These are phyloP conservation scores for Turritopsis rubra DNA, from an alignment of 30 jellyfish, hydroid and myxozoan genomes.

Conservation along the genomic window DNA sequence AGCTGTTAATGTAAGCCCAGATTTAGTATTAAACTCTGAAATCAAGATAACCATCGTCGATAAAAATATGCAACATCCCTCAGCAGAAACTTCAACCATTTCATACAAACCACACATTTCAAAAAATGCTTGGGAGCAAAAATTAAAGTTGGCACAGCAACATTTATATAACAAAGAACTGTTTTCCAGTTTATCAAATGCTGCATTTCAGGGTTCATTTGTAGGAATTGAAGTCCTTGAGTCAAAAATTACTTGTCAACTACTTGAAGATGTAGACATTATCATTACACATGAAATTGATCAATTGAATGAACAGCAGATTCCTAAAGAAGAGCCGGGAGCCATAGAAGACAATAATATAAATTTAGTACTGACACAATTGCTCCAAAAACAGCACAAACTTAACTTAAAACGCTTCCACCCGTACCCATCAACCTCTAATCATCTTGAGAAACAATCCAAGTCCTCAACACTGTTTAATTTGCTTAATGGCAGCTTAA, in stretches of 20 bases:
- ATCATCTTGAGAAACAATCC: constrained; percentile 10
- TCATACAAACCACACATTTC: background rate
- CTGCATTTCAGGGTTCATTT: constrained; percentile 30
- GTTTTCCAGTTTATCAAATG: constrained; percentile 32
- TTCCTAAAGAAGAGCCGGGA: background rate
- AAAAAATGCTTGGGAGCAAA: constrained; percentile 56
- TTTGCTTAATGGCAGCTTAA: background rate
- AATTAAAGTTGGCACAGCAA: constrained; percentile 74
- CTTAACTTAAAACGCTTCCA: background rate
- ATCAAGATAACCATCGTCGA: constrained; percentile 18
- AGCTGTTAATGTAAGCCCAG: constrained; percentile 73
- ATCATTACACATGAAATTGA: constrained; percentile 23
- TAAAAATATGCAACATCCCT: background rate
- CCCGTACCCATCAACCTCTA: background rate
- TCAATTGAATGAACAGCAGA: background rate
- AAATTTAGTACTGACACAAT: background rate
- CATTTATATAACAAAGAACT: constrained; percentile 76
- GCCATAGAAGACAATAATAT: background rate
- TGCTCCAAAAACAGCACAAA: constrained; percentile 9
- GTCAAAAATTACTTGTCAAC: constrained; percentile 8
- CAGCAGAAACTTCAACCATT: background rate
- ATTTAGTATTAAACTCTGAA: constrained; percentile 43
- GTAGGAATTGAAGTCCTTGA: constrained; percentile 31
- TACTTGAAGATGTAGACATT: constrained; percentile 13
- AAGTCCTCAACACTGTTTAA: constrained; percentile 9